Base-by-base conservation (phyloP, 2,888 invertebrate species). In the Hartigia nigra region DNA sequence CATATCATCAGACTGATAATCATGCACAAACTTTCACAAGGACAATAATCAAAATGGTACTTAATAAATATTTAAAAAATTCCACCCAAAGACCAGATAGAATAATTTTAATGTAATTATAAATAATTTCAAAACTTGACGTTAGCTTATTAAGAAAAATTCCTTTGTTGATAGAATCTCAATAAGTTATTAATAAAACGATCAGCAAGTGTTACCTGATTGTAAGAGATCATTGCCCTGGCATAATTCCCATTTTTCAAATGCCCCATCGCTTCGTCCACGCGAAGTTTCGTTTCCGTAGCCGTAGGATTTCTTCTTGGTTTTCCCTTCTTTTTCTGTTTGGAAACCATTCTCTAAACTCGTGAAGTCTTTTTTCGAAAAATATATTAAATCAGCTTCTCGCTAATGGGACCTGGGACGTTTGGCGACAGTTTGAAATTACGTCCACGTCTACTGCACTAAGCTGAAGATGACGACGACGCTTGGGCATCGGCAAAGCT, bases 221-320 rank as follows among this genome's bases (percentile, higher is more conserved):
- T 94, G 84, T 96, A 95, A 1, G 96, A 94, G 14, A 92, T 91
- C 12, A 96, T 92, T 0, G 96, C 96, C 87, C 95, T 95, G 31
- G 94, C 93, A 85, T 95, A 95, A 91, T 95, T 95, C 14, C 96
- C 95, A 83, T 94, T 94, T 92, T 96, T 96, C 89, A 95, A 93
- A 87, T 97, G 96, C 55, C 95, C 95, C 31, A 94, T 93, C 12
- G 96, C 96, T 90, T 97, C 97, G 90, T 96, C 96, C 39, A 95
- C 94, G 86, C 95, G 93, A 78, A 96, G 93, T 90, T 96, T 96
- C 0, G 95, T 95, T 86, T 84, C 86, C 72, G 9, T 23, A 55
- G 23, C 23, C 5, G 1, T 55, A 55, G 23, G 9, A 23, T 55
- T 55, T 23, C 9, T 55, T 55, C 55, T 55, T 23, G 55, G 9